Conservation (phyloP, 35 echinoderm and acorn worm species). For the Chiridota heheva region DNA sequence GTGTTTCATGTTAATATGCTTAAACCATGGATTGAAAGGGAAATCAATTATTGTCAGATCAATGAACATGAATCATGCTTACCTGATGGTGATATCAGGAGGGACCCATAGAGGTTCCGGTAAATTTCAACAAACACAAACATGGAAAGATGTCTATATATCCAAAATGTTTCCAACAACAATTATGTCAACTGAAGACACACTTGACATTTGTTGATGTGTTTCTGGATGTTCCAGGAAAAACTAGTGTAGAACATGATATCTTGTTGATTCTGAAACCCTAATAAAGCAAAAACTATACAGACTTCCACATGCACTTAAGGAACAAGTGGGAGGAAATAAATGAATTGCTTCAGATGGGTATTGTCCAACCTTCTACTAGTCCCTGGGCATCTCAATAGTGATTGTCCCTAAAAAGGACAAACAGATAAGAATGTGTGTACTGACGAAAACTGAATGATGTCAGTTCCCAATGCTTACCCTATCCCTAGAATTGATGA, state of each 20-base stretch:
- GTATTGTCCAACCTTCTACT: constrained; percentile 33
- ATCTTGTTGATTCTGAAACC: constrained; percentile 12
- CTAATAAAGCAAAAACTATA: constrained; percentile 33
- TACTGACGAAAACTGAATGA: constrained; percentile 12
- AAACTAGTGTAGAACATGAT: constrained; percentile 34
- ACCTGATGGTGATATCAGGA: too few species aligned
- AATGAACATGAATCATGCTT: too few species aligned
- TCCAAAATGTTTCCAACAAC: neutral
- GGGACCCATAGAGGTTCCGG: neutral
- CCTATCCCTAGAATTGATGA: constrained; percentile 36
- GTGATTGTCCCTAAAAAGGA: constrained; percentile 23
- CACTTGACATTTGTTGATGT: neutral
- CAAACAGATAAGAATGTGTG: constrained; percentile 5
- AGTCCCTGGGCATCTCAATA: constrained; percentile 43
- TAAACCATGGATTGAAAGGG: constrained; percentile 1
- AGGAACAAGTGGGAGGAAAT: constrained; percentile 31
- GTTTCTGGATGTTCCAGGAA: constrained; percentile 51
- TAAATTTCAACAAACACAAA: constrained; percentile 14
- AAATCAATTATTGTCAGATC: neutral
- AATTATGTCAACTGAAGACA: neutral
- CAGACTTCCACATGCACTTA: constrained; percentile 35
- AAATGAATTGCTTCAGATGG: constrained; percentile 19
- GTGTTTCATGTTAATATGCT: constrained; percentile 35
- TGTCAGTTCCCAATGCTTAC: constrained; percentile 14
- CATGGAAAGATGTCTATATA: neutral